Evolutionary conservation across 2,888 invertebrate genomes (phyloP).

Genomic region (Pseudococcus viburni): DNA sequence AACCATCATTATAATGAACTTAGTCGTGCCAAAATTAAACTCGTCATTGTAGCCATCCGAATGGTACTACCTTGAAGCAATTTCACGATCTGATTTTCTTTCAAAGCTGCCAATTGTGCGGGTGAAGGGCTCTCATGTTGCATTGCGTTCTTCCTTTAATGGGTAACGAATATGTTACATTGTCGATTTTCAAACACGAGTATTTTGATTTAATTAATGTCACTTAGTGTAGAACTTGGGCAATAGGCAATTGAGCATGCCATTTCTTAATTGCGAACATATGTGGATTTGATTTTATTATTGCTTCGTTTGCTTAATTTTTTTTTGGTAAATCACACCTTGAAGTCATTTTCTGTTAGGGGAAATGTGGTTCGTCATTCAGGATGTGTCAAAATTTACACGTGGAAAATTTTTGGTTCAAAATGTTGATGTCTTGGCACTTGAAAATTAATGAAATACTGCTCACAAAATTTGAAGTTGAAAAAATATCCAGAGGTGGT

Average conservation of each 20-base stretch:
- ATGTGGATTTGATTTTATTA: too few species aligned
- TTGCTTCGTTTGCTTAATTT: too few species aligned
- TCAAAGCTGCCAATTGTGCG: background rate
- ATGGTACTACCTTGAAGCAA: slow-evolving; percentile 39
- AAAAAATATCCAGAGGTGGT: too few species aligned
- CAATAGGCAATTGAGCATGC: background rate
- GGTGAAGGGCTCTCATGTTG: background rate
- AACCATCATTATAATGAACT: slow-evolving; percentile 19
- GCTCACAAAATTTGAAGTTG: too few species aligned
- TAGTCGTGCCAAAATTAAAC: slow-evolving; percentile 35
- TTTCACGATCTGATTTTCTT: slow-evolving; percentile 21
- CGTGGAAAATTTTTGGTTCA: too few species aligned
- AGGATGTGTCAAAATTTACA: too few species aligned
- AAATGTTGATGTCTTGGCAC: too few species aligned
- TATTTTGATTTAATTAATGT: background rate
- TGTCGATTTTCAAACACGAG: background rate
- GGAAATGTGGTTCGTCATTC: too few species aligned
- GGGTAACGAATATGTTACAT: background rate
- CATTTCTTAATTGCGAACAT: too few species aligned
- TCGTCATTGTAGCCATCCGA: slow-evolving; percentile 30
- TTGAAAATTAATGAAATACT: too few species aligned
- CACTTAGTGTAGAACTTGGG: background rate
- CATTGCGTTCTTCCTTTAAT: background rate
- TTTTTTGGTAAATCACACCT: too few species aligned
- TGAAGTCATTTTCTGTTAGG: too few species aligned